Percentiles rank a stretch among this genome's conserved stretches.
Conservation (phyloP, 1,140 invertebrate genomes). For the Cydia amplana region DNA sequence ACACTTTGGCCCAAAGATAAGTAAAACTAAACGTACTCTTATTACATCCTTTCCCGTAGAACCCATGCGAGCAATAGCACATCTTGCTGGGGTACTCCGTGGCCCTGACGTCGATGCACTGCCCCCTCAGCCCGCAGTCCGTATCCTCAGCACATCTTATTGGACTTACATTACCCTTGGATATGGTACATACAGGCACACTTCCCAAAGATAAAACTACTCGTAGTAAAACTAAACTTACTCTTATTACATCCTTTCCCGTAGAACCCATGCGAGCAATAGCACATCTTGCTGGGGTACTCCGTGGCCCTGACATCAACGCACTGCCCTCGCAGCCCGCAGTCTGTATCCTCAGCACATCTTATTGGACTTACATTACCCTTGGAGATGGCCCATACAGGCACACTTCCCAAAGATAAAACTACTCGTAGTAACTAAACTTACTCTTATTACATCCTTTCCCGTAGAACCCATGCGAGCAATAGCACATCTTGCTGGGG, state of each 20-base stretch:
- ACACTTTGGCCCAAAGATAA: too few species aligned
- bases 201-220: too few species aligned
- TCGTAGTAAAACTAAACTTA: constrained; percentile 80
- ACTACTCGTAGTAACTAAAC: neutral
- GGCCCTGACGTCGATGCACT: constrained; percentile 83
- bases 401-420: too few species aligned
- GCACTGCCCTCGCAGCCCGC: constrained; percentile 91
- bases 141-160: constrained; percentile 88
- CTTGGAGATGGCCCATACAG: too few species aligned
- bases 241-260: constrained; percentile 88
- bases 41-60: constrained; percentile 83
- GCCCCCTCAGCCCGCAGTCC: constrained; percentile 92
- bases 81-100: constrained; percentile 89
- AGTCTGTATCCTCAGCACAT: constrained; percentile 91
- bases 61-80: constrained; percentile 94
- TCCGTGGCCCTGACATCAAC: constrained; percentile 89
- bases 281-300: constrained; percentile 91
- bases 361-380: too few species aligned
- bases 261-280: constrained; percentile 93
- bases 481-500: constrained; percentile 93
- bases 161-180: too few species aligned
- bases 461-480: constrained; percentile 92
- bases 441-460: constrained; percentile 46
- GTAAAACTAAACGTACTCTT: too few species aligned
- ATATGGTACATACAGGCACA: too few species aligned